These are phyloP conservation scores for Blastobasis adustella DNA, from an alignment of 2,888 invertebrate genomes.

Conservation along the genomic window DNA sequence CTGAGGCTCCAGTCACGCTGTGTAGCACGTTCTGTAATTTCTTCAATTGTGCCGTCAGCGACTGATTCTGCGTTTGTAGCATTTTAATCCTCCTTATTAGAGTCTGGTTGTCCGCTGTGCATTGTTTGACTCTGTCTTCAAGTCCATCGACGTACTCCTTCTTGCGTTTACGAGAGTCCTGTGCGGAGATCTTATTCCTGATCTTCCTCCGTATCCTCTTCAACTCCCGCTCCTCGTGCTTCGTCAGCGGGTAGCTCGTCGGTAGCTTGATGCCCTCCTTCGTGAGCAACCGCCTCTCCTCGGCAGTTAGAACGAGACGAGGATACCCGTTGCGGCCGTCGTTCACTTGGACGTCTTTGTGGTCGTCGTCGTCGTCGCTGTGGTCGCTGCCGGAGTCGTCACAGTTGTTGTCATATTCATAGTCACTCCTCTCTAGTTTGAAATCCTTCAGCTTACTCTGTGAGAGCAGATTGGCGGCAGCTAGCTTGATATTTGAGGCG, in stretches of 20 bases:
- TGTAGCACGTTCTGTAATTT: slow-evolving; percentile 80
- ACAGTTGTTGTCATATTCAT: slow-evolving; percentile 53
- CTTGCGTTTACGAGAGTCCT: slow-evolving; percentile 95
- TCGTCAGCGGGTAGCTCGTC: slow-evolving; percentile 92
- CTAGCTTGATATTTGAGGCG: slow-evolving; percentile 68
- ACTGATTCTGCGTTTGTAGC: slow-evolving; percentile 88
- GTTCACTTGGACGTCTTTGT: slow-evolving; percentile 40
- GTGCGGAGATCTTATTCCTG: slow-evolving; percentile 96
- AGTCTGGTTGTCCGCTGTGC: slow-evolving; percentile 90
- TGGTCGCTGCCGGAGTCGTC: slow-evolving; percentile 64
- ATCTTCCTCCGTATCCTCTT: slow-evolving; percentile 95
- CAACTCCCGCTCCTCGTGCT: slow-evolving; percentile 91
- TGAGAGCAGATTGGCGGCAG: slow-evolving; percentile 65
- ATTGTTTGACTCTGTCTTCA: slow-evolving; percentile 91
- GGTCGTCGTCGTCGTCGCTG: slow-evolving; percentile 58
- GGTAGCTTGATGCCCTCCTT: slow-evolving; percentile 87
- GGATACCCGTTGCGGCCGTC: slow-evolving; percentile 77
- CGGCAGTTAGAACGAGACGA: slow-evolving; percentile 81
- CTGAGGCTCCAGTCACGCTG: slow-evolving; percentile 41
- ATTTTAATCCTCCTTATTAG: slow-evolving; percentile 87
- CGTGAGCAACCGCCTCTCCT: slow-evolving; percentile 88
- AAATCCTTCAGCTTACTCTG: slow-evolving; percentile 62
- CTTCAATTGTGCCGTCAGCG: slow-evolving; percentile 86
- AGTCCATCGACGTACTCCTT: slow-evolving; percentile 95
- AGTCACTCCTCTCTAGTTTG: slow-evolving; percentile 50